These are phyloP conservation scores for Tenthredo notha DNA, from an alignment of 2,888 invertebrate species.

Conservation along the genomic window DNA sequence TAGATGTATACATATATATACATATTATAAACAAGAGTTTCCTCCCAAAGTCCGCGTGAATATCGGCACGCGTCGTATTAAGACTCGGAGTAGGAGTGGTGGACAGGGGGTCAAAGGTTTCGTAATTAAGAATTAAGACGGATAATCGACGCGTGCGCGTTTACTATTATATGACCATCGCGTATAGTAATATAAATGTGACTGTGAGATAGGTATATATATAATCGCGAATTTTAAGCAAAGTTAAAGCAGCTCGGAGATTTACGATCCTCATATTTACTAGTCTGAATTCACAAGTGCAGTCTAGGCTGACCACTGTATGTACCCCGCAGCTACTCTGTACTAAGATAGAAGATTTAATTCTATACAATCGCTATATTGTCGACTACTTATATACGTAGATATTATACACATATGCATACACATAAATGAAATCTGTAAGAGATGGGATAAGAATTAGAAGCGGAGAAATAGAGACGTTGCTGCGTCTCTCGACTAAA, in stretches of 20 bases:
- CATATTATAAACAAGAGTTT: too few relatives aligned
- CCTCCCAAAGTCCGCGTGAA: too few relatives aligned
- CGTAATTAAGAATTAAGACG: conserved; percentile 45
- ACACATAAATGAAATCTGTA: neutral
- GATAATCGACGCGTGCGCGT: conserved; percentile 40
- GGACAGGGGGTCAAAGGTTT: conserved; percentile 31
- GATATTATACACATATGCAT: neutral
- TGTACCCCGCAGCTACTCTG: too few relatives aligned
- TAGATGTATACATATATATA: too few relatives aligned
- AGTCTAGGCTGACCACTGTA: neutral
- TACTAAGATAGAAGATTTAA: neutral
- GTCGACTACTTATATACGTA: neutral
- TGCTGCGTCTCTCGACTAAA: conserved; percentile 35
- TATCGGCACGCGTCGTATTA: conserved; percentile 45
- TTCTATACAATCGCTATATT: conserved; percentile 19
- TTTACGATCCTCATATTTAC: conserved; percentile 51
- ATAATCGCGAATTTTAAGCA: neutral
- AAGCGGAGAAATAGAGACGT: conserved; percentile 45
- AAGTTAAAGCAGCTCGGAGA: neutral
- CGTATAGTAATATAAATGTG: too few relatives aligned
- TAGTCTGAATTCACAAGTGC: conserved; percentile 47
- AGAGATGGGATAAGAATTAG: conserved; percentile 39
- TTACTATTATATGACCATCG: too few relatives aligned
- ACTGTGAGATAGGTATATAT: neutral
- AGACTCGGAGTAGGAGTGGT: neutral